Percentiles rank a stretch among this genome's conserved stretches.
phyloP scores from a whole-genome alignment of 2,113 vertebrate species.

The Genyomyrus donnyi region DNA sequence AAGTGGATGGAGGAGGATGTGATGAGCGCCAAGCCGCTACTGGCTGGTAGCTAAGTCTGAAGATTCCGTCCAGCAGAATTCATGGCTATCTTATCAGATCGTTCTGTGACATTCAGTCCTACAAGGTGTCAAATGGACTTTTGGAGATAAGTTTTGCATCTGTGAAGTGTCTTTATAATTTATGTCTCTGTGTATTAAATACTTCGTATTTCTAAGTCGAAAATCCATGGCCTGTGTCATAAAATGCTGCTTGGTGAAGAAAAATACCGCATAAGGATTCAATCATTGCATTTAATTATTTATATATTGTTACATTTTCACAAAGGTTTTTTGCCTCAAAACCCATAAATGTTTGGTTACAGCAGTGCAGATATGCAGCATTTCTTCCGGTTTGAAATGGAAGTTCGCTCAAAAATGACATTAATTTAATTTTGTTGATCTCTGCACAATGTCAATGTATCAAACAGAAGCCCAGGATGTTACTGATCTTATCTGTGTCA shows the following conservation, averaged over 20 bases:
- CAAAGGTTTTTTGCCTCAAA: neutral
- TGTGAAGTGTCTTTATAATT: neutral
- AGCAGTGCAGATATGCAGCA: neutral
- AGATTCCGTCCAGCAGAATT: neutral
- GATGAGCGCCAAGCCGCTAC: neutral
- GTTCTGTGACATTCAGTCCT: slow-evolving; percentile 1
- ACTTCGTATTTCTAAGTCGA: neutral
- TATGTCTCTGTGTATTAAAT: neutral
- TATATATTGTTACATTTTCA: neutral
- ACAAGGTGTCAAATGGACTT: neutral
- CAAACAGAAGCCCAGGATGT: neutral
- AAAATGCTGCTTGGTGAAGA: slow-evolving; percentile 17
- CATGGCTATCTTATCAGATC: neutral
- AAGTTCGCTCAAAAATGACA: neutral
- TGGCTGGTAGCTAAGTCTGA: neutral
- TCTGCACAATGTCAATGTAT: neutral
- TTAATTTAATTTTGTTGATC: neutral
- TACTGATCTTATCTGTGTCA: neutral
- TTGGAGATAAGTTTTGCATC: neutral
- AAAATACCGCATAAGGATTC: slow-evolving; percentile 13
- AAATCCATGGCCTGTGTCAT: neutral
- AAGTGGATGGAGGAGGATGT: neutral
- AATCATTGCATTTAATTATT: neutral
- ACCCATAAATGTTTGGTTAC: neutral
- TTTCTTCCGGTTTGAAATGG: neutral